phyloP scores from a whole-genome alignment of 1,140 invertebrate genomes.

The Subanguina moxae region DNA sequence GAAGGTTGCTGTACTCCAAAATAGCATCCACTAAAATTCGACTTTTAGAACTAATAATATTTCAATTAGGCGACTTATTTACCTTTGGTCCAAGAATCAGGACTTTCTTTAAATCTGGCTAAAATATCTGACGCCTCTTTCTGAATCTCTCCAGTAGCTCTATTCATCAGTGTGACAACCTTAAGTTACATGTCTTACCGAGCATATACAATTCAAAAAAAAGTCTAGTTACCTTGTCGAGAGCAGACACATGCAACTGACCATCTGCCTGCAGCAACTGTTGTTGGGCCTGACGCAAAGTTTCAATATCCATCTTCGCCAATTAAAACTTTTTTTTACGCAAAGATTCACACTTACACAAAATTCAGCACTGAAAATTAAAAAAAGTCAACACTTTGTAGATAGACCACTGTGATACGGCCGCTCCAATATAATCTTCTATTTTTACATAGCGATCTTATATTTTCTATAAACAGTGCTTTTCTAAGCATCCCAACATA shows the following conservation, averaged over 20 bases:
- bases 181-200: constrained; percentile 10
- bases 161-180: constrained; percentile 46
- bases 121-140: constrained; percentile 40
- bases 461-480: no score
- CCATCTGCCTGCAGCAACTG: constrained; percentile 30
- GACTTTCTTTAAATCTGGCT: constrained; percentile 39
- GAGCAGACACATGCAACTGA: constrained; percentile 36
- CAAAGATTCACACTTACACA: no score
- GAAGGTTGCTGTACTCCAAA: constrained; percentile 84
- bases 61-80: no score
- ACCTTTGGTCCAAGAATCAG: constrained; percentile 40
- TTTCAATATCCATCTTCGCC: constrained; percentile 5
- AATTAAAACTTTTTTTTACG: no score
- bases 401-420: no score
- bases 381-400: no score
- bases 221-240: constrained; percentile 27
- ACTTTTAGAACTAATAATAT: no score
- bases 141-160: constrained; percentile 40
- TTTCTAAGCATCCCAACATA: no score
- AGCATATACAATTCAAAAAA: not conserved
- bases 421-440: no score
- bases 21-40: constrained; percentile 80
- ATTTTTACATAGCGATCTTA: no score
- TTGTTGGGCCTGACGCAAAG: constrained; percentile 31
- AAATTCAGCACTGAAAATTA: no score